phyloP scores from a whole-genome alignment of 2,113 vertebrate species.

The Onychostruthus taczanowskii region DNA sequence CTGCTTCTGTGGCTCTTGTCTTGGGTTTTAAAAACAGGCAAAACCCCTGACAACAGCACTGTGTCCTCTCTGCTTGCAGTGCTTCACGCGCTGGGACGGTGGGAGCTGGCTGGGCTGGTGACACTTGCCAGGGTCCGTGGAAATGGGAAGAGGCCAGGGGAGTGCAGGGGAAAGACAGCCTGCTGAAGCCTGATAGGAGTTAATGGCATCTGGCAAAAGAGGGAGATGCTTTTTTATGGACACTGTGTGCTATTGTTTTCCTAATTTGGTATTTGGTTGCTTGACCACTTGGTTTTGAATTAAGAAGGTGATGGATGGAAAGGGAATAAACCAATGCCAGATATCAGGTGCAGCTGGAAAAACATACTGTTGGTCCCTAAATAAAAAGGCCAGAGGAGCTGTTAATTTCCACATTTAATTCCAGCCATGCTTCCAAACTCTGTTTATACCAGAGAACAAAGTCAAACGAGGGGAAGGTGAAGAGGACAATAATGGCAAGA shows the following conservation, averaged over 20 bases:
- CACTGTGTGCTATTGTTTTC: not conserved
- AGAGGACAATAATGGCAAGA: not conserved
- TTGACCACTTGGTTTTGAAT: not conserved
- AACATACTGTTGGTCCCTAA: not conserved
- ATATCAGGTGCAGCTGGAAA: not conserved
- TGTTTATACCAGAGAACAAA: not conserved
- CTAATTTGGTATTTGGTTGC: not conserved
- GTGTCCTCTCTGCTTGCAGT: not conserved
- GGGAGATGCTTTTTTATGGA: not conserved
- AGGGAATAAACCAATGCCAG: not conserved
- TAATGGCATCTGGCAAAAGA: not conserved
- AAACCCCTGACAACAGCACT: fast-evolving
- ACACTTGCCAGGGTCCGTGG: fast-evolving
- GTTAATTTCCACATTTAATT: not conserved
- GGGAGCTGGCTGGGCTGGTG: not conserved
- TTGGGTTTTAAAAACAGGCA: not conserved
- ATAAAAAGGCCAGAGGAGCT: not conserved
- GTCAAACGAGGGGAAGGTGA: not conserved
- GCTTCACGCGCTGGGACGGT: fast-evolving
- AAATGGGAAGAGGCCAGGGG: not conserved
- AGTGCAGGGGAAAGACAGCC: not conserved
- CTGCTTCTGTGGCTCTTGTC: not conserved
- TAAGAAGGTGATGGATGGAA: not conserved
- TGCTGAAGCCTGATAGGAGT: not conserved
- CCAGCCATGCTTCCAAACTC: not conserved